Conservation (phyloP, 2,888 invertebrate genomes). For the Gymnoscelis rufifasciata region DNA sequence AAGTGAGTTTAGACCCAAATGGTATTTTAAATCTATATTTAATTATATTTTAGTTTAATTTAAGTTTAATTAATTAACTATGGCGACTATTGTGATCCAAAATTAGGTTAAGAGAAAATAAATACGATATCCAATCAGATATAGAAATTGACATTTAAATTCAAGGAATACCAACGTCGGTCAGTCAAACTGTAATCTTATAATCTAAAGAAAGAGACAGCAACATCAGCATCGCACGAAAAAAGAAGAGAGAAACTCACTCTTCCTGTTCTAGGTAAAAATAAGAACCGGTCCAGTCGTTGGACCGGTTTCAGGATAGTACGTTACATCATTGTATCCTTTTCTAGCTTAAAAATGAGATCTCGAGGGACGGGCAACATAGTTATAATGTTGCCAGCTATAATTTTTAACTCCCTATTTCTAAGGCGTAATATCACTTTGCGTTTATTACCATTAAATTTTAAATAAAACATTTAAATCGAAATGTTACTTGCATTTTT, state of each 20-base stretch:
- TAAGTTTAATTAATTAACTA: no score
- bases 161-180: background rate
- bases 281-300: conserved; percentile 16
- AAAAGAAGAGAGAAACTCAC: conserved; percentile 4
- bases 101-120: background rate
- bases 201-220: conserved; percentile 6
- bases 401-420: no score
- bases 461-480: no score
- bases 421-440: no score
- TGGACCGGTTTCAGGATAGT: conserved; percentile 15
- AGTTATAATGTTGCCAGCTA: no score
- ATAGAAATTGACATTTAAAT: background rate
- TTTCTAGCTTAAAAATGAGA: conserved; percentile 3
- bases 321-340: conserved; percentile 14
- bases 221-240: background rate
- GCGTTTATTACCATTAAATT: no score
- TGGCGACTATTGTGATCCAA: no score
- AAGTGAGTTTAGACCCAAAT: no score
- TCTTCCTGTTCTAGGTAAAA: conserved; percentile 24
- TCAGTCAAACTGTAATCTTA: conserved; percentile 8
- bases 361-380: background rate
- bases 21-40: no score
- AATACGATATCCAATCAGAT: background rate
- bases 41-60: no score
- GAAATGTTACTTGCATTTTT: no score